Evolutionary conservation across 2,888 invertebrate genomes (phyloP), one percentile per base, ranked within the genome.

Genomic region (Magallana nippona): DNA sequence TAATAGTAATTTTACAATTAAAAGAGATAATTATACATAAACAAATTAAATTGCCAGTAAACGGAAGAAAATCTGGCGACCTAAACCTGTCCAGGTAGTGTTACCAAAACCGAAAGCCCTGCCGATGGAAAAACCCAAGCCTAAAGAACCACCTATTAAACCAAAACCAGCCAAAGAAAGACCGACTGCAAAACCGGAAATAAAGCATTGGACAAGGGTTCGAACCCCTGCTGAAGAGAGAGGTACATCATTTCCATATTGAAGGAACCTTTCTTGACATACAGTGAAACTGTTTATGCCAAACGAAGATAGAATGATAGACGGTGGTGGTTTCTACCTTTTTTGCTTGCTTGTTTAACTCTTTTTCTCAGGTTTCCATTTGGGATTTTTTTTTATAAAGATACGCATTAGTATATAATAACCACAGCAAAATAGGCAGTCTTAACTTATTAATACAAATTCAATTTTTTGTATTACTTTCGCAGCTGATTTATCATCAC

Each of bases 101-200:
- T 27, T 71, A 22, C 71, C 71, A 10, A 71, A 27, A 27, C 71
- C 71, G 11, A 71, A 22, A 27, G 71, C 22, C 22, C 15, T 71
- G 32, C 71, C 71, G 11, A 32, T 15, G 13, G 71, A 71, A 32
- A 71, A 22, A 71, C 71, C 71, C 10, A 71, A 71, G 13, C 71
- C 71, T 3, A 71, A 71, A 22, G 71, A 71, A 71, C 71, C 71
- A 27, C 71, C 71, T 27, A 22, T 32, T 3, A 32, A 71, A 22
- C 71, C 71, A 13, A 71, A 71, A 71, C 71, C 71, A 19, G 13
- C 32, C 27, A 71, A 71, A 71, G 71, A 71, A 71, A 71, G 8
- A 71, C 32, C 71, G 3, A 32, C 71, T 71, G 32, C 71, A 71
- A 71, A 71, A 71, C 71, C 71, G 32, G 71, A 71, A 27, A 22